Percentiles rank a stretch among this genome's conserved stretches.
Evolutionary conservation across 2,797 vertebrate genomes (phyloP).

Genomic region (Clamator glandarius): DNA sequence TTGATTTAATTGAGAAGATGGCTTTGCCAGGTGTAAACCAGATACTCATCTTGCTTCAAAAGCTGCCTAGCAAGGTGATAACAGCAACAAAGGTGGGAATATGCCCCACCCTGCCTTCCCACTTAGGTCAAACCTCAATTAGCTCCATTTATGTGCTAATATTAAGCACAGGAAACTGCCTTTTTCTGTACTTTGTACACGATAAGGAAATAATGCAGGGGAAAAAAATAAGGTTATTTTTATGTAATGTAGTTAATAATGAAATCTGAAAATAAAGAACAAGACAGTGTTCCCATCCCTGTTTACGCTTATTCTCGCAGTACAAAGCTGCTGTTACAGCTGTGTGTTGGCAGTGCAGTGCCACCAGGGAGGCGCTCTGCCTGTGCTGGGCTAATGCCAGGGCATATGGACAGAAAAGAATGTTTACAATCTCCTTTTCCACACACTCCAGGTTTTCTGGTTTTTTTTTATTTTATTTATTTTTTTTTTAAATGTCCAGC

Average conservation of each 20-base stretch:
- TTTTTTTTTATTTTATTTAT: background rate
- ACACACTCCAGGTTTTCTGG: background rate
- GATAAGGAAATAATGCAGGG: background rate
- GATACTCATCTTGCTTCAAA: slow-evolving; percentile 35
- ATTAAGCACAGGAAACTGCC: background rate
- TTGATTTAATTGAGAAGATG: background rate
- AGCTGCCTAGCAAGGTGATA: background rate
- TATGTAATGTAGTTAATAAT: background rate
- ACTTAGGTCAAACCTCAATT: slow-evolving; percentile 7
- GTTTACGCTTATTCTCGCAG: background rate
- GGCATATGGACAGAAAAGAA: background rate
- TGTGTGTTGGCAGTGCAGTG: rapidly evolving
- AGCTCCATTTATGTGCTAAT: background rate
- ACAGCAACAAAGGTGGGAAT: slow-evolving; percentile 57
- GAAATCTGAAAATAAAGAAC: background rate
- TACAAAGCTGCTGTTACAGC: background rate
- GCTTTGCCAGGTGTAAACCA: background rate
- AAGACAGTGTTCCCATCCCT: background rate
- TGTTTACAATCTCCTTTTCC: background rate
- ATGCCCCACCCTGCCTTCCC: slow-evolving; percentile 23
- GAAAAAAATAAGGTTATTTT: background rate
- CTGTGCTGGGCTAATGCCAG: background rate
- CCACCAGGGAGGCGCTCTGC: background rate
- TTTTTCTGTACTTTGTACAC: background rate
- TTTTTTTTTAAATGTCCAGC: background rate